Evolutionary conservation across 2,888 invertebrate species (phyloP), one percentile per base, ranked within the genome.

Genomic region (Thymelicus lineola): DNA sequence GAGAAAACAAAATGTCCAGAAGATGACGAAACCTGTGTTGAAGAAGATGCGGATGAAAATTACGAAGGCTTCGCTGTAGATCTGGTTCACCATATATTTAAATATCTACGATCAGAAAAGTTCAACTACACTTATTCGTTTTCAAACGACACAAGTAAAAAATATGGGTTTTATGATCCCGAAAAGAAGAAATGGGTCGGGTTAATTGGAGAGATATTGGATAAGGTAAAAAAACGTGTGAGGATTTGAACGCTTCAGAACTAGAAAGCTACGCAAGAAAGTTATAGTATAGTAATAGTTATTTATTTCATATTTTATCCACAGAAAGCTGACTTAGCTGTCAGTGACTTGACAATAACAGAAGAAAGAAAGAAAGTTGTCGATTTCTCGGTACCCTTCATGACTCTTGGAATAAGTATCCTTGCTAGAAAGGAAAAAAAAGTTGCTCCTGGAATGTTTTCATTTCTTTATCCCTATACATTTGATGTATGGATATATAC

Each of bases 321-420:
- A 4, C 84, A 92, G 92, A 85, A 84, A 84, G 90, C 90, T 35
- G 91, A 91, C 75, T 77, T 92, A 72, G 91, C 91, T 1, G 86
- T 91, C 14, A 89, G 90, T 69, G 98, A 97, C 82, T 91, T 99
- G 76, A 99, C 99, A 6, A 99, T 99, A 72, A 99, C 98, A 0
- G 98, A 97, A 85, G 96, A 97, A 62, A 94, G 99, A 62, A 97
- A 98, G 76, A 96, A 96, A 79, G 97, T 97, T 7, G 97, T 98
- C 0, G 98, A 98, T 86, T 99, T 99, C 84, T 98, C 98, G 0
- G 98, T 98, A 87, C 99, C 99, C 0, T 99, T 99, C 86, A 99
- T 99, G 98, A 97, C 97, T 76, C 90, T 99, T 66, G 98, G 97
- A 72, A 98, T 98, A 74, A 97, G 98, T 80, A 98, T 99, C 81